Evolutionary conservation across 2,888 invertebrate species (phyloP).

Genomic region (Synanthedon myopaeformis): DNA sequence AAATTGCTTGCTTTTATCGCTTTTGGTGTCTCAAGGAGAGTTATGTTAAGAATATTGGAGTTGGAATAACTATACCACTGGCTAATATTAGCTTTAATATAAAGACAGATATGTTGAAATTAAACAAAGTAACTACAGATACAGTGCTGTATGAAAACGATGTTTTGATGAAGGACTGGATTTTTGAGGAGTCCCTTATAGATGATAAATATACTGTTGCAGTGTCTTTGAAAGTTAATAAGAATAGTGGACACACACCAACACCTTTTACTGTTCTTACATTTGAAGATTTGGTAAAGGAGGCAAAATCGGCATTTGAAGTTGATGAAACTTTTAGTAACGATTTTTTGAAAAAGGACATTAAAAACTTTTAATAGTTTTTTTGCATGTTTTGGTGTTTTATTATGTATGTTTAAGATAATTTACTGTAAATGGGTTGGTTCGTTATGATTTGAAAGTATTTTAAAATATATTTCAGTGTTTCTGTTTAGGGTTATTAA

Average conservation of each 20-base stretch:
- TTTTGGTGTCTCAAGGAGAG: constrained; percentile 96
- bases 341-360: constrained; percentile 70
- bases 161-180: constrained; percentile 72
- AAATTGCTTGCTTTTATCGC: constrained; percentile 84
- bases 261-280: constrained; percentile 64
- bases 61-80: constrained; percentile 85
- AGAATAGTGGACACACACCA: constrained; percentile 16
- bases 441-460: background rate
- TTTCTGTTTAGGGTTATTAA: background rate
- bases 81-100: constrained; percentile 81
- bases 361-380: constrained; percentile 28
- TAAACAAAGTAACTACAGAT: constrained; percentile 63
- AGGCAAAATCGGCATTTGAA: constrained; percentile 47
- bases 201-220: constrained; percentile 83
- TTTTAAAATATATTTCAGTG: background rate
- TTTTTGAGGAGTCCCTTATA: constrained; percentile 86
- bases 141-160: constrained; percentile 76
- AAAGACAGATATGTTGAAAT: constrained; percentile 61
- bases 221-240: constrained; percentile 71
- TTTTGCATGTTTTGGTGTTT: constrained; percentile 2
- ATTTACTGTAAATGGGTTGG: background rate
- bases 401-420: constrained; percentile 2
- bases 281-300: constrained; percentile 72
- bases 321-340: constrained; percentile 67
- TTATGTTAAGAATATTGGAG: constrained; percentile 91